These are phyloP conservation scores for Puntigrus tetrazona DNA, from an alignment of 2,113 vertebrate genomes.

Conservation along the genomic window DNA sequence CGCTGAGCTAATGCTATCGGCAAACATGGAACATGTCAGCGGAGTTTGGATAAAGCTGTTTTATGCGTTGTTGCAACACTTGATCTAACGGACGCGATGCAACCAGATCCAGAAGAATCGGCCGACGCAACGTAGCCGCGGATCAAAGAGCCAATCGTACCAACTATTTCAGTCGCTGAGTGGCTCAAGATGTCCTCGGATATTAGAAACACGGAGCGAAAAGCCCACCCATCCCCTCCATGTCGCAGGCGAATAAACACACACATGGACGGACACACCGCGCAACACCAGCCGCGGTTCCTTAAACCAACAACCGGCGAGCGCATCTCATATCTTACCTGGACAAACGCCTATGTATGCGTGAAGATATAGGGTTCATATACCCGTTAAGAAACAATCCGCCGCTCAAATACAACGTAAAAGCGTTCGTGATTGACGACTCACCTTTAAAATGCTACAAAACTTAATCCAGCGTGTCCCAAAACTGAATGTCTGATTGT, in stretches of 20 bases:
- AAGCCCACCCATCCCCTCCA: constrained; percentile 60
- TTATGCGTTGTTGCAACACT: background rate
- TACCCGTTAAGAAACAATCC: background rate
- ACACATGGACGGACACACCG: constrained; percentile 44
- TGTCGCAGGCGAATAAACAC: constrained; percentile 68
- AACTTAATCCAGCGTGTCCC: constrained; percentile 32
- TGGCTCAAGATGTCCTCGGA: constrained; percentile 56
- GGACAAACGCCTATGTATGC: constrained; percentile 48
- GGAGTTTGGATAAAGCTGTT: background rate
- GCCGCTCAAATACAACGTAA: constrained; percentile 1
- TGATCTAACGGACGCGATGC: background rate
- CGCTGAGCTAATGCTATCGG: background rate
- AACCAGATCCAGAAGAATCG: background rate
- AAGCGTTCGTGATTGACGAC: constrained; percentile 24
- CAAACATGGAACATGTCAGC: background rate
- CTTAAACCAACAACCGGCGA: constrained; percentile 24
- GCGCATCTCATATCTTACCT: constrained; percentile 40
- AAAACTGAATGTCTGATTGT: constrained; percentile 14
- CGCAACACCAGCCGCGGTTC: background rate
- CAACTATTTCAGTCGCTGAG: constrained; percentile 11
- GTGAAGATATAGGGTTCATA: constrained; percentile 48
- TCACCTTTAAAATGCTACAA: constrained; percentile 24
- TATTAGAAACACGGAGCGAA: constrained; percentile 19
- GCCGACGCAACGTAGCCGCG: background rate
- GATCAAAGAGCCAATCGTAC: background rate